Evolutionary conservation across 2,113 vertebrate species (phyloP), one percentile per base, ranked within the genome.

Genomic region (Micronisus gabar): DNA sequence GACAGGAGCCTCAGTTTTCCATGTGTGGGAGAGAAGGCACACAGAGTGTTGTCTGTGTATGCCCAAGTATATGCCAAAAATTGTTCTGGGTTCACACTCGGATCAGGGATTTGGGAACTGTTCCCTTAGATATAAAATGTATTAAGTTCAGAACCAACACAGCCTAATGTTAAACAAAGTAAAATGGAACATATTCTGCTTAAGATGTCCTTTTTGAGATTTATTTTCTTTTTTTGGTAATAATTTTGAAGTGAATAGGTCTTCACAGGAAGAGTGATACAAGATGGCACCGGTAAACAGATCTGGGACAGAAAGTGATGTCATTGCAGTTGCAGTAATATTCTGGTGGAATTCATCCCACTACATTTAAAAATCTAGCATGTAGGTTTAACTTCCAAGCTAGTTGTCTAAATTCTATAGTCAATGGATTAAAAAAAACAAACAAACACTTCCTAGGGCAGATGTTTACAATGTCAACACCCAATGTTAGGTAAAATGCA

Each of bases 31-130:
- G 14, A 62, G 27, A 53, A 59, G 34, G 17, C 10, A 18, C 7
- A 30, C 3, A 47, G 25, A 43, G 1, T 32, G 3, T n/a, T n/a
- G 10, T 23, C 38, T 81, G 11, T 40, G 6, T n/a, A 40, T 52
- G 38, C 8, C 6, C 10, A 56, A 26, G 6, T 22, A 45, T 25
- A 22, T 11, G 3, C 15, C 7, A 58, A 29, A 71, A 86, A 58
- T 47, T 0, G 0, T 47, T 76, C 17, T 23, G 11, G 7, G 9
- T 65, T 25, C 34, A 11, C 22, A 47, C 4, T 25, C 0, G 0
- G 5, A 43, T 48, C 18, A 47, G 14, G 34, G n/a, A 74, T 88
- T 82, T 75, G 13, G 76, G 23, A 78, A 41, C 13, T 26, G 40
- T 61, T 61, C 45, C 7, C 16, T 55, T 43, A 48, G 32, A 23